Percentiles rank a stretch among this genome's conserved stretches.
These are phyloP conservation scores for Metellina segmentata DNA, from an alignment of 2,888 invertebrate species.

Conservation along the genomic window DNA sequence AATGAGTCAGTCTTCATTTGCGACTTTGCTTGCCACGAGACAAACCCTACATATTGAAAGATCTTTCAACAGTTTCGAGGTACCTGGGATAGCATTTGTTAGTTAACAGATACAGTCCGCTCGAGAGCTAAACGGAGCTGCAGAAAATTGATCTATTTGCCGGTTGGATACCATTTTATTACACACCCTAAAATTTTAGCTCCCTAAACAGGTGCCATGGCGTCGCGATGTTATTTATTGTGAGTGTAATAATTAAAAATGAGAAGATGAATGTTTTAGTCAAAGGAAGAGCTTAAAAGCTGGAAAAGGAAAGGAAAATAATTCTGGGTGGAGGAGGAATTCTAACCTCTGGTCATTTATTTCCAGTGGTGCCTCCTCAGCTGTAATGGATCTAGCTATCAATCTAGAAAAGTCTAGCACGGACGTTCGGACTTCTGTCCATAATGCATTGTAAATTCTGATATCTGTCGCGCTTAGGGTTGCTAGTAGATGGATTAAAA, in stretches of 20 bases:
- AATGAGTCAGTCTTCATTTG: no score
- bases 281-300: not conserved
- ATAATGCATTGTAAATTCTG: slow-evolving; percentile 64
- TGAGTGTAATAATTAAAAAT: not conserved
- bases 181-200: no score
- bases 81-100: no score
- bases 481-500: slow-evolving; percentile 50
- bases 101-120: no score
- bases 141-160: no score
- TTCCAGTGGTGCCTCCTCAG: slow-evolving; percentile 34
- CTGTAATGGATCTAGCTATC: slow-evolving; percentile 54
- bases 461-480: slow-evolving; percentile 54
- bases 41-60: no score
- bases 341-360: slow-evolving; percentile 56
- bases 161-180: no score
- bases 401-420: slow-evolving; percentile 40
- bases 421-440: slow-evolving; percentile 32
- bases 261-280: not conserved
- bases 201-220: no score
- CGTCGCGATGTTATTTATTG: no score
- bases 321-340: not conserved
- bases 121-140: no score
- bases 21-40: no score
- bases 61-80: no score
- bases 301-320: not conserved